Conservation (phyloP, 2,113 vertebrate species). For the Eptesicus fuscus region DNA sequence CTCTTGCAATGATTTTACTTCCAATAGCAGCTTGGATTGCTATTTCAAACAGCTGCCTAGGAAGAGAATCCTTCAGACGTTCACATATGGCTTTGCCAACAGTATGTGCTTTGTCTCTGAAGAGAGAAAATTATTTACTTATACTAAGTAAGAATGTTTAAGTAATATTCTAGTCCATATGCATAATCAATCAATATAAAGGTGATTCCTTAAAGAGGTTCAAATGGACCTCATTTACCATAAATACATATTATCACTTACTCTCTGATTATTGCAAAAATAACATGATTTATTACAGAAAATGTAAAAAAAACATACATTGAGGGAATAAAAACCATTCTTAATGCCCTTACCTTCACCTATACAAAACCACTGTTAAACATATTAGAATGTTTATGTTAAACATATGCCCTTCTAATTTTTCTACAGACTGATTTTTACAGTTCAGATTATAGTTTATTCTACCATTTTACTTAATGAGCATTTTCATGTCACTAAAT, state of each 20-base stretch:
- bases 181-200: not conserved
- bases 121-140: slow-evolving; percentile 24
- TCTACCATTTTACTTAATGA: not conserved
- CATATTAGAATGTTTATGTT: not conserved
- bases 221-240: not conserved
- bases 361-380: not conserved
- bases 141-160: slow-evolving; percentile 6
- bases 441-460: not conserved
- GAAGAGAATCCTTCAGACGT: slow-evolving; percentile 91
- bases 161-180: not conserved
- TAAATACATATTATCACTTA: not conserved
- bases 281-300: not conserved
- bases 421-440: not conserved
- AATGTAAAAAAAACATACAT: not conserved
- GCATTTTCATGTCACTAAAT: not conserved
- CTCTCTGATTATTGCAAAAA: not conserved
- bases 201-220: not conserved
- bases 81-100: slow-evolving; percentile 93
- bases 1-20: slow-evolving; percentile 93
- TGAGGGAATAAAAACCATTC: not conserved
- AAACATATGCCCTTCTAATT: not conserved
- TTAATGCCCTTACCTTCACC: not conserved
- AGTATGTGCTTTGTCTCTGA: slow-evolving; percentile 88
- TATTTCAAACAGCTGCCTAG: slow-evolving; percentile 96
- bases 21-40: slow-evolving; percentile 93